A percentile compares a stretch with the other conserved stretches of the same genome.
Conservation (phyloP, 2,888 invertebrate genomes). For the Drosophila formosana region DNA sequence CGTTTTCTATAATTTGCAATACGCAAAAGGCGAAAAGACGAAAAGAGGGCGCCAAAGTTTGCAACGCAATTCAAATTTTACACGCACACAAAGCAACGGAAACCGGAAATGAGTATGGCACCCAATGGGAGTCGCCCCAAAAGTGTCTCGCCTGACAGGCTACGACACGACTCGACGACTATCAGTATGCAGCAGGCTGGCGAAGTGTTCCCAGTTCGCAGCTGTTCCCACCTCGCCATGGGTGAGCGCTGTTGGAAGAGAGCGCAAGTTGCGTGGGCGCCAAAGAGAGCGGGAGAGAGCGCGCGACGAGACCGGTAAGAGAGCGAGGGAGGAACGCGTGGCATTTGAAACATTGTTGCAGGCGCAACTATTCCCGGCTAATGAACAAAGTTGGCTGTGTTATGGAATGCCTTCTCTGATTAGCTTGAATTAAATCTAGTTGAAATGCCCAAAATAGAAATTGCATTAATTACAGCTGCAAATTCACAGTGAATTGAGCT, state of each 20-base stretch:
- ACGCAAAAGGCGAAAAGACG: constrained; percentile 41
- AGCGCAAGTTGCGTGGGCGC: constrained; percentile 23
- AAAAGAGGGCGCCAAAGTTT: constrained; percentile 56
- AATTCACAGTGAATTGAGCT: background rate
- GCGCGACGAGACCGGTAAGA: constrained; percentile 23
- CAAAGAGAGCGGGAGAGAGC: constrained; percentile 42
- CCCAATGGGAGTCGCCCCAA: constrained; percentile 53
- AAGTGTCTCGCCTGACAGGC: constrained; percentile 40
- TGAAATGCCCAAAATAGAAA: background rate
- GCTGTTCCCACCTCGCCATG: constrained; percentile 19
- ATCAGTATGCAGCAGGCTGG: background rate
- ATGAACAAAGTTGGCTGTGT: constrained; percentile 42
- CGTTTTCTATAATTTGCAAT: constrained; percentile 77
- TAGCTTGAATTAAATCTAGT: constrained; percentile 11
- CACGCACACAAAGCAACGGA: constrained; percentile 81
- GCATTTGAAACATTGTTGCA: constrained; percentile 62
- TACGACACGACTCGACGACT: background rate
- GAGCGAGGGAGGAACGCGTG: constrained; percentile 53
- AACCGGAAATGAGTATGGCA: constrained; percentile 83
- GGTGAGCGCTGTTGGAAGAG: constrained; percentile 15
- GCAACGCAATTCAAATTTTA: constrained; percentile 77
- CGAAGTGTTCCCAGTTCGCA: constrained; percentile 23
- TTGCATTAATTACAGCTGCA: background rate
- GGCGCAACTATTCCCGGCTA: constrained; percentile 56
- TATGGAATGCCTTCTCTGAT: constrained; percentile 32